Conservation (phyloP, 2,888 invertebrate species). For the Ormyrus pomaceus region DNA sequence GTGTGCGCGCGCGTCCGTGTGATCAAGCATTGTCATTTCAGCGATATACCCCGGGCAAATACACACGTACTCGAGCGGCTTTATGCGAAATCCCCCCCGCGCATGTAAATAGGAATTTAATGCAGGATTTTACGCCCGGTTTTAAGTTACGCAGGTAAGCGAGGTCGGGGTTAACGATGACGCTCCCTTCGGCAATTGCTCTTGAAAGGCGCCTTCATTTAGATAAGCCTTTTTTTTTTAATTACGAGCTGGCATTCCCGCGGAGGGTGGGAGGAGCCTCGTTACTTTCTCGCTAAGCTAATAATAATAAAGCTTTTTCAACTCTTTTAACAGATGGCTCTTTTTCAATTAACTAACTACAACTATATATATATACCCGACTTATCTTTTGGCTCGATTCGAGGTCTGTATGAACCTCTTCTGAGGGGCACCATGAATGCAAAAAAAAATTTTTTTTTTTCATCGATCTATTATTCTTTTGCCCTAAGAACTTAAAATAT, state of each 20-base stretch:
- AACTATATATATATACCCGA: background rate
- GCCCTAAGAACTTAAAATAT: no score
- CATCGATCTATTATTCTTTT: no score
- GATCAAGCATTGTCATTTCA: slow-evolving; percentile 20
- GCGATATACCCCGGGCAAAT: background rate
- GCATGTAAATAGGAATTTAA: slow-evolving; percentile 36
- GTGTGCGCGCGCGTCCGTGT: background rate
- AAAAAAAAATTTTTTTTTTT: no score
- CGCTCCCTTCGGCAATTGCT: background rate
- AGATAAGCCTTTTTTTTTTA: slow-evolving; percentile 10
- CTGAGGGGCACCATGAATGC: no score
- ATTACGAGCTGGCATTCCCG: background rate
- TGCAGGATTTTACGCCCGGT: background rate
- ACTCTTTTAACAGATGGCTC: background rate
- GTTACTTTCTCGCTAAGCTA: background rate
- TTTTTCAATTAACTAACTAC: slow-evolving; percentile 1
- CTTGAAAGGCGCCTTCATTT: background rate
- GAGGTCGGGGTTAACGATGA: background rate
- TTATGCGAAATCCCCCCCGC: slow-evolving; percentile 1
- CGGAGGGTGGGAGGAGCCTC: background rate
- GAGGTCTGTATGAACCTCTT: no score
- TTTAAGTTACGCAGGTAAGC: background rate
- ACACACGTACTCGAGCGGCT: background rate
- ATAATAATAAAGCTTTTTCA: background rate
- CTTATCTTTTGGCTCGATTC: background rate